Percentiles rank a stretch among this genome's conserved stretches.
phyloP scores from a whole-genome alignment of 2,888 invertebrate species.

The Ormia ochracea region DNA sequence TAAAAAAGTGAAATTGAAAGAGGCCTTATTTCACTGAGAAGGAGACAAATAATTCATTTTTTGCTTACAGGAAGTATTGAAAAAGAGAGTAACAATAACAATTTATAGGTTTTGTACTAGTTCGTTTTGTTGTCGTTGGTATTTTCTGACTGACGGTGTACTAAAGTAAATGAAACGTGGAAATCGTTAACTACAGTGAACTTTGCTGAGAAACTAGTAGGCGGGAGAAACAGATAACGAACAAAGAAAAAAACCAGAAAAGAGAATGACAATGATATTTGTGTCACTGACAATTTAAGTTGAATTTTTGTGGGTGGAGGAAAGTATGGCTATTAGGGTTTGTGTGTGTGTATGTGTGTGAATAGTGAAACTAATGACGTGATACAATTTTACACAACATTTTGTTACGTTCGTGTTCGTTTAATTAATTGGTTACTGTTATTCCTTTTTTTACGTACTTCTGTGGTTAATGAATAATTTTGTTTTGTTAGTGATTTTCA shows the following conservation, averaged over 20 bases:
- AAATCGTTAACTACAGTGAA: too few relatives aligned
- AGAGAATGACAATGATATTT: constrained; percentile 14
- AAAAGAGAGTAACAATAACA: constrained; percentile 14
- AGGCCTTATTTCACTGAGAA: not conserved
- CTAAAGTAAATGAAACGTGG: not conserved
- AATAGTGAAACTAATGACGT: constrained; percentile 56
- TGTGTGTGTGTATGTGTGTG: not conserved
- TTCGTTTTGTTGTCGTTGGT: not conserved
- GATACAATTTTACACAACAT: constrained; percentile 13
- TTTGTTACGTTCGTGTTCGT: not conserved
- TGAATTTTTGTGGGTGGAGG: too few relatives aligned
- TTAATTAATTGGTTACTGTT: constrained; percentile 12
- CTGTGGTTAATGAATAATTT: constrained; percentile 6
- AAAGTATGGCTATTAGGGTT: not conserved
- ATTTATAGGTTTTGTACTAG: not conserved
- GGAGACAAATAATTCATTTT: constrained; percentile 5
- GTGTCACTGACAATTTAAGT: constrained; percentile 41
- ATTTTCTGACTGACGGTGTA: not conserved
- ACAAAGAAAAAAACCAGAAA: not conserved
- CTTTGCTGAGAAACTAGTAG: too few relatives aligned
- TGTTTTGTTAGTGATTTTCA: constrained; percentile 24
- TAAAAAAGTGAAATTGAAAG: not conserved
- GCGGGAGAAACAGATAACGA: not conserved
- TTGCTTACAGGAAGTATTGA: not conserved
- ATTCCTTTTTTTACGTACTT: not conserved